phyloP scores from a whole-genome alignment of 2,113 vertebrate species.

The Strigops habroptila region DNA sequence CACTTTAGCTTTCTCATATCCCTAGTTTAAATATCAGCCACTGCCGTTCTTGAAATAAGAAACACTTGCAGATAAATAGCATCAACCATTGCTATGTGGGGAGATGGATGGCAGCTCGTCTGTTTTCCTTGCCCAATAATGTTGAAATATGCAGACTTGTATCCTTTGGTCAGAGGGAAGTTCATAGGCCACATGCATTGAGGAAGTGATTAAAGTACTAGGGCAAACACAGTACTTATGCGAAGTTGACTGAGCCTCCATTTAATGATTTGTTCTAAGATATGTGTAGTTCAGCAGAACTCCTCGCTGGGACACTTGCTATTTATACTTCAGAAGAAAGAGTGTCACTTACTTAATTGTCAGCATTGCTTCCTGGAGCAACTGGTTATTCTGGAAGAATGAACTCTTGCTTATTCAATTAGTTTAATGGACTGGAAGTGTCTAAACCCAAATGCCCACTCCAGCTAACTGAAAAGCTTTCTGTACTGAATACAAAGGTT shows the following conservation, averaged over 20 bases:
- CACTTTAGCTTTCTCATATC: conserved; percentile 19
- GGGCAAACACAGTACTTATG: rapidly evolving
- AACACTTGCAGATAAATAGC: background rate
- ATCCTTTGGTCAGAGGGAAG: background rate
- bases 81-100: background rate
- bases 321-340: background rate
- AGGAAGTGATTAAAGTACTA: background rate
- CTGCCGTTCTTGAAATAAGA: background rate
- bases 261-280: background rate
- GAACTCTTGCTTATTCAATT: conserved; percentile 29
- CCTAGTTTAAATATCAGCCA: background rate
- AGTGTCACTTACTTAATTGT: background rate
- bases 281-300: background rate
- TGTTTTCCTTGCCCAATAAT: background rate
- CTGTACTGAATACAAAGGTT: conserved; percentile 33
- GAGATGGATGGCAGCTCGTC: background rate
- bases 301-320: background rate
- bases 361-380: conserved; percentile 25
- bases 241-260: background rate
- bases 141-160: background rate
- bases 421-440: conserved; percentile 50
- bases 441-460: conserved; percentile 22
- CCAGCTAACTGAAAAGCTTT: conserved; percentile 5
- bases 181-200: background rate
- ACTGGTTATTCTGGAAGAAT: conserved; percentile 50